phyloP scores from a whole-genome alignment of 2,113 vertebrate species.

The Crotalus viridis region DNA sequence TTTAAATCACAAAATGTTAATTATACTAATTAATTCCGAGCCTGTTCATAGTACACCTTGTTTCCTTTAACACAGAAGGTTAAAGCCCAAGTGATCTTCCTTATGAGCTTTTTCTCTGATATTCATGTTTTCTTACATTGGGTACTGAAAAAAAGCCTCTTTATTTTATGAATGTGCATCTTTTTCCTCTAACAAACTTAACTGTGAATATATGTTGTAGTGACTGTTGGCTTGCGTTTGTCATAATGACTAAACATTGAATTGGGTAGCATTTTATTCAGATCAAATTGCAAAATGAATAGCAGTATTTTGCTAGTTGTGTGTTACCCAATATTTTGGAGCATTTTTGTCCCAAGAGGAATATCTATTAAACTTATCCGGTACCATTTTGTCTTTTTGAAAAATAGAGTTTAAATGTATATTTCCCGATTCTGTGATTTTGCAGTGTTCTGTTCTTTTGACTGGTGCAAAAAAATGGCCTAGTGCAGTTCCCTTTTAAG shows the following conservation, averaged over 20 bases:
- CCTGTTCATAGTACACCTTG: slow-evolving; percentile 86
- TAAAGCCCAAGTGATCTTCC: slow-evolving; percentile 82
- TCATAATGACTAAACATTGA: neutral
- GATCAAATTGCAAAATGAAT: neutral
- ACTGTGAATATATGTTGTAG: neutral
- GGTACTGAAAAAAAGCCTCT: neutral
- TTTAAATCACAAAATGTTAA: slow-evolving; percentile 98
- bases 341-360: neutral
- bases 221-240: neutral
- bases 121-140: slow-evolving; percentile 56
- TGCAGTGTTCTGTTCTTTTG: neutral
- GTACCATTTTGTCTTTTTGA: neutral
- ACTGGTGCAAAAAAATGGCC: neutral
- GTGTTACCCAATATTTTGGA: neutral
- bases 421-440: neutral
- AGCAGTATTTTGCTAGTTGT: neutral
- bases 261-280: neutral
- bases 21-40: slow-evolving; percentile 98
- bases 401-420: neutral
- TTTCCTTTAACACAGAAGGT: slow-evolving; percentile 86
- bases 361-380: neutral
- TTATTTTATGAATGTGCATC: neutral
- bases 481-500: neutral
- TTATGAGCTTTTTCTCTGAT: slow-evolving; percentile 74
- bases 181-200: neutral